Evolutionary conservation across 1,140 invertebrate genomes (phyloP), one percentile per base, ranked within the genome.

Genomic region (Leptestheria dahalacensis): DNA sequence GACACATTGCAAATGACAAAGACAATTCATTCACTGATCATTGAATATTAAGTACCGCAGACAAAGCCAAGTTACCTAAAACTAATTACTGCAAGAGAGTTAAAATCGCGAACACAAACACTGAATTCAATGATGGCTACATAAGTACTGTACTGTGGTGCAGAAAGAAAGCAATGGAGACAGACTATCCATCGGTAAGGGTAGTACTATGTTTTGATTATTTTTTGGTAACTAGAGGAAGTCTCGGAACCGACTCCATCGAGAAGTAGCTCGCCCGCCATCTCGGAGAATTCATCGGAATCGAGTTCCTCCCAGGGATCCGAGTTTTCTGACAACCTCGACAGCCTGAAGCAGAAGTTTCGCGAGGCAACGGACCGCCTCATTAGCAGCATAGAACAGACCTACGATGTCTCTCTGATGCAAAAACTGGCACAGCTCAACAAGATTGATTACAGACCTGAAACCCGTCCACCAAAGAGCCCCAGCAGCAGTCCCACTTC

Each of bases 281-380:
- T 15, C 6, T 41, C 52, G 2, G 26, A 49, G 24, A 10, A 46
- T 20, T 56, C 48, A 29, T 12, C 51, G n/a, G 63, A 62, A 29
- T 59, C 59, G 12, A 26, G 49, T n/a, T 63, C 56, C 4, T 65
- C 60, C 21, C 59, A 65, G 20, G 65, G 64, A 6, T 65, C 65
- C 18, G 61, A 65, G 29, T 66, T 66, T 54, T 61, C 65, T 21
- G 64, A 65, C 41, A 64, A 65, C 12, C 52, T 66, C 10, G 63
- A 56, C 10, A 59, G 59, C 1, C 56, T 66, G 10, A 59, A 52
- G 21, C 62, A 71, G 66, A 66, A 57, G 21, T 71, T 62, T 65
- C 66, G 28, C 52, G 50, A 61, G n/a, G 26, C 61, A 11, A 66
- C 62, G 12, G 62, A 60, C 26, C 55, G 62, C 48, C 52, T 63